A percentile compares a stretch with the other conserved stretches of the same genome.
Evolutionary conservation across 2,888 invertebrate species (phyloP).

Genomic region (Ferrisia virgata): DNA sequence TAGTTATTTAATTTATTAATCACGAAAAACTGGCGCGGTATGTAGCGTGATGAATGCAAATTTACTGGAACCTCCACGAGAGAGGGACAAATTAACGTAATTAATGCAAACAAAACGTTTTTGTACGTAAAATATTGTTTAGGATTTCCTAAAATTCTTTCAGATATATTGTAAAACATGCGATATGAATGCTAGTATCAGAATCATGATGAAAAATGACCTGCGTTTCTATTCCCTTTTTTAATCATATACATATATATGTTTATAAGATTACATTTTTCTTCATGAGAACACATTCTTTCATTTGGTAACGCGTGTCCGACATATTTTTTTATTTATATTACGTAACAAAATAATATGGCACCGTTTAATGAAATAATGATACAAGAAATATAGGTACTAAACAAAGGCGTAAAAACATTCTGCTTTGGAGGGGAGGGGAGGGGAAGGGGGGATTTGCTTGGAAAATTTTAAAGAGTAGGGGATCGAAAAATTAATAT

Average conservation of each 20-base stretch:
- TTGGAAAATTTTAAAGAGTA: no score
- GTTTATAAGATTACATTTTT: not conserved
- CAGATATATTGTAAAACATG: slow-evolving; percentile 23
- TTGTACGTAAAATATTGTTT: not conserved
- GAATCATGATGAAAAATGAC: not conserved
- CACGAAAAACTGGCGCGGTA: slow-evolving; percentile 16
- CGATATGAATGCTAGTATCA: slow-evolving; percentile 4
- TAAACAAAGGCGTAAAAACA: no score
- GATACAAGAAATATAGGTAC: no score
- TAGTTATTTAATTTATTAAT: no score
- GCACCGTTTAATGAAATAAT: no score
- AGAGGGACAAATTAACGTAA: not conserved
- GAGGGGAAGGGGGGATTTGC: no score
- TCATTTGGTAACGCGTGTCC: not conserved
- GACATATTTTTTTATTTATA: not conserved
- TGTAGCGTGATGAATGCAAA: not conserved
- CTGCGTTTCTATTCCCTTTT: not conserved
- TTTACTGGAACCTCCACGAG: not conserved
- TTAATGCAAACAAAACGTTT: slow-evolving; percentile 25
- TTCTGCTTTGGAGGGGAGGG: no score
- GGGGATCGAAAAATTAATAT: no score
- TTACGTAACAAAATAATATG: not conserved
- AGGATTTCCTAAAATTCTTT: not conserved
- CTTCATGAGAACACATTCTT: not conserved
- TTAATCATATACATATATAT: not conserved